Conservation (phyloP, 2,797 vertebrate genomes). For the Odontamblyopus lacepedii region DNA sequence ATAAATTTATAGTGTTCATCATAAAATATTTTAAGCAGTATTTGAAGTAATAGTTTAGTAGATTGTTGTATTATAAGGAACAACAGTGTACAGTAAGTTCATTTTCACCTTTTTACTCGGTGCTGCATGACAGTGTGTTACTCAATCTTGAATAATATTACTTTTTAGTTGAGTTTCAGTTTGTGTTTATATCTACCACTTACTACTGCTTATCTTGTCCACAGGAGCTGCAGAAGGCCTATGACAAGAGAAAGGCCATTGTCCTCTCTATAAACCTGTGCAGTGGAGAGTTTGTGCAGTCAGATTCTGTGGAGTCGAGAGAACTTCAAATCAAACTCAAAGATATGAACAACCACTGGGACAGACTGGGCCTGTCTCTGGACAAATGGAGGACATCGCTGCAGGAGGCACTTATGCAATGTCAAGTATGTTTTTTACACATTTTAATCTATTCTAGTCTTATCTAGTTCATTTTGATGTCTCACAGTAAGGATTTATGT, state of each 20-base stretch:
- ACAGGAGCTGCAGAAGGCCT: constrained; percentile 93
- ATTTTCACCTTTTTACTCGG: too few species aligned
- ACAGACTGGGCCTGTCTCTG: constrained; percentile 81
- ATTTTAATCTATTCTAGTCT: neutral
- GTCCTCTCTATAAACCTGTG: constrained; percentile 95
- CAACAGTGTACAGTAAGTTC: neutral
- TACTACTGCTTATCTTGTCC: neutral
- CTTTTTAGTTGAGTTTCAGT: neutral
- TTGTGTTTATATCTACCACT: neutral
- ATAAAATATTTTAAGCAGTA: too few species aligned
- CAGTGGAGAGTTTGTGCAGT: constrained; percentile 88
- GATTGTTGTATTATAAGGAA: neutral
- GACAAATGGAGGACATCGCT: constrained; percentile 87
- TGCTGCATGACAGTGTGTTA: neutral
- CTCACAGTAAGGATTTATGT: neutral
- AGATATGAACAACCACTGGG: constrained; percentile 92
- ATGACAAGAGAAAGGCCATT: constrained; percentile 91
- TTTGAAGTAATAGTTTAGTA: too few species aligned
- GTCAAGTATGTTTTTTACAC: constrained; percentile 80
- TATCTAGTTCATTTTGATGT: neutral
- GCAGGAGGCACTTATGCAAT: constrained; percentile 94
- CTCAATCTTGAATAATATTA: neutral
- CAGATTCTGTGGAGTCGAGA: constrained; percentile 77
- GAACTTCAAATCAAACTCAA: constrained; percentile 85
- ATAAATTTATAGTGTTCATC: too few species aligned